These are phyloP conservation scores for Oligia fasciuncula DNA, from an alignment of 2,888 invertebrate species.

Conservation along the genomic window DNA sequence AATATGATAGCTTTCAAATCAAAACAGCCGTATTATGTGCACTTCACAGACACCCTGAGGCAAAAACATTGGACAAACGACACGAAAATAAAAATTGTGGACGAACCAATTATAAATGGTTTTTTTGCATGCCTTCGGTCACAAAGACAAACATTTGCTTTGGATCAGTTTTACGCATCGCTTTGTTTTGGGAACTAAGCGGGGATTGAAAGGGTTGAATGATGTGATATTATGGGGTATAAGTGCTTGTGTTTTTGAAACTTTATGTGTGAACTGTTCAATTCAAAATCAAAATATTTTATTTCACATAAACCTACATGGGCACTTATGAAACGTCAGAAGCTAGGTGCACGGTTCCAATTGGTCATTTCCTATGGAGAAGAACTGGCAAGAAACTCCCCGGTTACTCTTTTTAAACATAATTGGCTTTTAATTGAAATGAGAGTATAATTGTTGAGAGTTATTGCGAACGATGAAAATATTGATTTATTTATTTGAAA, in stretches of 20 bases:
- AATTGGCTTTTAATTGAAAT: background rate
- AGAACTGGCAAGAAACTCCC: too few species aligned
- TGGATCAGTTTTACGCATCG: conserved; percentile 59
- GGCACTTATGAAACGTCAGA: too few species aligned
- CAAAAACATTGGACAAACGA: conserved; percentile 50
- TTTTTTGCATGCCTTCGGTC: conserved; percentile 61
- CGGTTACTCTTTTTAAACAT: too few species aligned
- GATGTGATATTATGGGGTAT: background rate
- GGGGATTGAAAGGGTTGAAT: conserved; percentile 32
- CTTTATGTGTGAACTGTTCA: background rate
- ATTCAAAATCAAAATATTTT: too few species aligned
- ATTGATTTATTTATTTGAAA: background rate
- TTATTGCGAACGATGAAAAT: background rate
- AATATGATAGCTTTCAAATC: conserved; percentile 38
- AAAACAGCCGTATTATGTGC: conserved; percentile 37
- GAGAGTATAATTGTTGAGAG: background rate
- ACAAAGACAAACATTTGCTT: conserved; percentile 65
- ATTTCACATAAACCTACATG: too few species aligned
- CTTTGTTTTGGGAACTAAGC: conserved; percentile 34
- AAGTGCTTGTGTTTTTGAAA: background rate
- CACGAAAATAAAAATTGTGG: conserved; percentile 59
- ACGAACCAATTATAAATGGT: conserved; percentile 68
- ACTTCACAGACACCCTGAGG: conserved; percentile 45
- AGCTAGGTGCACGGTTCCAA: too few species aligned
- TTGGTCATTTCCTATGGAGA: too few species aligned